Evolutionary conservation across 1,140 invertebrate genomes (phyloP).

Genomic region (Hydropsyche tenuis): DNA sequence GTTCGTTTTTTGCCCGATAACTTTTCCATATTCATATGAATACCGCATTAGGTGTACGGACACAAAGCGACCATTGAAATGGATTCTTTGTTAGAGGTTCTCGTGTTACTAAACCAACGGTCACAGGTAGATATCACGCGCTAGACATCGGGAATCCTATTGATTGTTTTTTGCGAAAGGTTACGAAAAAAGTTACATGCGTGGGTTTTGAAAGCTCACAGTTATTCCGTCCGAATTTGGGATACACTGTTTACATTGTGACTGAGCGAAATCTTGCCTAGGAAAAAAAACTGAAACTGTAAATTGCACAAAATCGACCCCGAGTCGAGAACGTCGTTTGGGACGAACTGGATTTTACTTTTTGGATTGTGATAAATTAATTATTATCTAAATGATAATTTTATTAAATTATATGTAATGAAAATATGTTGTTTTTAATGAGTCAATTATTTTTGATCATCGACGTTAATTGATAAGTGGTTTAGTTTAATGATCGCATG

Average conservation of each 20-base stretch:
- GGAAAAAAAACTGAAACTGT: constrained; percentile 46
- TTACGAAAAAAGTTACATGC: constrained; percentile 37
- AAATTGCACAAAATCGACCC: constrained; percentile 47
- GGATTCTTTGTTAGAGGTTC: constrained; percentile 32
- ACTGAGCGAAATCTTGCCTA: constrained; percentile 41
- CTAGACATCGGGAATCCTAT: constrained; percentile 44
- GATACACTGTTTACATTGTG: constrained; percentile 49
- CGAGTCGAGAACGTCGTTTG: constrained; percentile 15
- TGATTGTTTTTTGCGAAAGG: constrained; percentile 43
- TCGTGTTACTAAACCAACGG: constrained; percentile 46
- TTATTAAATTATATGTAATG: too few species aligned
- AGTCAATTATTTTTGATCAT: too few species aligned
- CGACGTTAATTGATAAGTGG: too few species aligned
- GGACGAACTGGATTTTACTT: constrained; percentile 13
- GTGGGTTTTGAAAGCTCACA: constrained; percentile 41
- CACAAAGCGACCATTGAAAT: constrained; percentile 34
- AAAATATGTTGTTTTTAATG: too few species aligned
- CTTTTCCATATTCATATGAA: constrained; percentile 36
- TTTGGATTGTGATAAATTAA: background rate
- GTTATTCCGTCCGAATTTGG: constrained; percentile 39
- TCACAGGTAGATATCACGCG: constrained; percentile 48
- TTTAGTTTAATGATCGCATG: too few species aligned
- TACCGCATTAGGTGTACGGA: constrained; percentile 32
- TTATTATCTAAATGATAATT: too few species aligned
- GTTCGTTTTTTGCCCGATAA: constrained; percentile 21